Percentiles rank a stretch among this genome's conserved stretches.
Conservation (phyloP, 2,888 invertebrate species). For the Dasypogon diadema region DNA sequence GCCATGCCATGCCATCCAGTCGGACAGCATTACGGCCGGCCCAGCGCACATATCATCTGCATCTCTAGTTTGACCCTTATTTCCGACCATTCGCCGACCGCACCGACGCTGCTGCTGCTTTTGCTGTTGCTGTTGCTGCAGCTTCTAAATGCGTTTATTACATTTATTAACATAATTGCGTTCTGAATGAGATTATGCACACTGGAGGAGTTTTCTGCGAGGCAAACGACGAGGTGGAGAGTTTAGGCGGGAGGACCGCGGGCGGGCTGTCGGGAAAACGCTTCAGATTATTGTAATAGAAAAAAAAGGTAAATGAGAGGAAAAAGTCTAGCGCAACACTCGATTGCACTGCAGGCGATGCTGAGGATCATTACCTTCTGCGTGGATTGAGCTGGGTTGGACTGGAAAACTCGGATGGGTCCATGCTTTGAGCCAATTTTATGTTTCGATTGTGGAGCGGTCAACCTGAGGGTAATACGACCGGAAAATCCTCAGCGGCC, state of each 20-base stretch:
- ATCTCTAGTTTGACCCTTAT: conserved; percentile 45
- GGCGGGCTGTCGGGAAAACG: conserved; percentile 32
- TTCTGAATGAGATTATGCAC: conserved; percentile 53
- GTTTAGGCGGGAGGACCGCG: not conserved
- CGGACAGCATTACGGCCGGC: not conserved
- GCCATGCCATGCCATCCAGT: not conserved
- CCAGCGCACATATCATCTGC: conserved; percentile 3
- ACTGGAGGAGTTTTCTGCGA: conserved; percentile 46
- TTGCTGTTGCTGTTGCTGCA: not conserved
- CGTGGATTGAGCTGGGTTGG: conserved; percentile 9
- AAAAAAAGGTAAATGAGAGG: conserved; percentile 43
- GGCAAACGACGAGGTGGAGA: not conserved
- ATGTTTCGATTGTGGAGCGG: conserved; percentile 42
- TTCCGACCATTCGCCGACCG: conserved; percentile 7
- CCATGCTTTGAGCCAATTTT: conserved; percentile 22
- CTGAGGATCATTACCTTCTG: conserved; percentile 31
- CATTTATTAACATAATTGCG: conserved; percentile 56
- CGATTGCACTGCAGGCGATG: conserved; percentile 31
- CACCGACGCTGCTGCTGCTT: not conserved
- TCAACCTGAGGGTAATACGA: conserved; percentile 36
- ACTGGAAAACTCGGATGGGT: not conserved
- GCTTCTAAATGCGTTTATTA: conserved; percentile 53
- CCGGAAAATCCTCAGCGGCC: conserved; percentile 34
- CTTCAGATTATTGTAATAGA: conserved; percentile 47
- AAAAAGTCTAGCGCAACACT: conserved; percentile 42